Evolutionary conservation across 1,140 invertebrate species (phyloP).

Genomic region (Atta texana): DNA sequence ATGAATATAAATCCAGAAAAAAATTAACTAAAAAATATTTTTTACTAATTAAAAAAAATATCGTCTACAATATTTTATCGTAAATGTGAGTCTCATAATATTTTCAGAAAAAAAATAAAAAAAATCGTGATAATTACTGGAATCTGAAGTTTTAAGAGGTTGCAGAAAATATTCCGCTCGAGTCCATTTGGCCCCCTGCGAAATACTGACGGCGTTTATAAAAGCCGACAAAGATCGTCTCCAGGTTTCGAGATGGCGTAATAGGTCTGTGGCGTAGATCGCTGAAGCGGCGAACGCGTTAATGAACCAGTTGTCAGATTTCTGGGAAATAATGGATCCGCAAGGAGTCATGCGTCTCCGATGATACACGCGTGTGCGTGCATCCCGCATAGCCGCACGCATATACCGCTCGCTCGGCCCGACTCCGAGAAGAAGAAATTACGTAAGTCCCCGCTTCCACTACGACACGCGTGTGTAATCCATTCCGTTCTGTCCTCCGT

Average conservation of each 20-base stretch:
- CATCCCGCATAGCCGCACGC: not conserved
- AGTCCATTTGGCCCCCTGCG: not conserved
- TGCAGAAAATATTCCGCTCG: not conserved
- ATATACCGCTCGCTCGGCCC: conserved; percentile 4
- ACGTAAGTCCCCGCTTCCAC: conserved; percentile 68
- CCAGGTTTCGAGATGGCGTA: conserved; percentile 38
- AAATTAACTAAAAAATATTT: conserved; percentile 5
- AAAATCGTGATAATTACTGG: not conserved
- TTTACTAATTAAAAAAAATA: not conserved
- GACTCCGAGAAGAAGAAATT: conserved; percentile 70
- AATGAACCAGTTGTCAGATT: conserved; percentile 69
- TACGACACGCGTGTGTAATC: conserved; percentile 43
- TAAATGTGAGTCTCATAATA: not conserved
- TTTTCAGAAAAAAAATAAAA: not conserved
- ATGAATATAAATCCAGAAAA: not conserved
- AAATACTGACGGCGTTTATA: not conserved
- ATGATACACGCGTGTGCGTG: not conserved
- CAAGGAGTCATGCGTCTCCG: conserved; percentile 62
- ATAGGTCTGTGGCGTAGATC: conserved; percentile 26
- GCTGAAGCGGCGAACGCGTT: conserved; percentile 51
- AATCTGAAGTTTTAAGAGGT: not conserved
- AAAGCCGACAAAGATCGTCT: conserved; percentile 18
- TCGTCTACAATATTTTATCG: not conserved
- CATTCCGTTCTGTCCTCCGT: conserved; percentile 66
- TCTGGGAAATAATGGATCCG: conserved; percentile 70